Base-by-base conservation (phyloP, 2,888 invertebrate genomes). In the Didymodactylos carnosus region DNA sequence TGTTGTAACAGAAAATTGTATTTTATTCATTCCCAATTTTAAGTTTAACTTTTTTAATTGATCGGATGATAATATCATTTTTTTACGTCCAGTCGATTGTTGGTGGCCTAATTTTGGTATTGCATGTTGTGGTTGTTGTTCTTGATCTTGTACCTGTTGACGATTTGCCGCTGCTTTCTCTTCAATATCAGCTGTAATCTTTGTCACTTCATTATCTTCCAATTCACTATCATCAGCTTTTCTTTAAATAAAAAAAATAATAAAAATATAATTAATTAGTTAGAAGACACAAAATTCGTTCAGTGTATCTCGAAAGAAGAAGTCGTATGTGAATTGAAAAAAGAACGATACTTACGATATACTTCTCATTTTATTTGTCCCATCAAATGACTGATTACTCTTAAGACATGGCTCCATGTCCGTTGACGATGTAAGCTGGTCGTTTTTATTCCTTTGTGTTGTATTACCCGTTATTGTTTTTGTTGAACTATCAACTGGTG, bases 1-100 rank as follows among this genome's bases (percentile, higher is more conserved):
- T 4, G 98, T 98, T 10, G 98, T 83, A 77, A 99, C 97, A 81
- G 94, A 94, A 85, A 95, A 99, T 79, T 91, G 90, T 78, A 94
- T 91, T 84, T 97, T 94, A 84, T 99, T 99, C 83, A 90, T 88
- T 27, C 98, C 98, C 78, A 90, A 89, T 75, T 89, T 88, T 23
- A 99, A 86, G 80, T 92, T 27, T 13, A 69, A 29, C 87, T 90
- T 88, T 86, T 92, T 94, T 83, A 98, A 92, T 85, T 94, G 91
- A 76, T 92, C 91, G 0, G 95, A 92, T 39, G 92, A 90, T 8
- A 98, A 87, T 76, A 95, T 87, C 74, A 98, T 85, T 2, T 92
- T 90, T 85, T 95, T 95, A 11, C 62, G 39, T 3, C 23, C 27
- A 29, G n/a, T n/a, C n/a, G n/a, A n/a, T n/a, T n/a, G n/a, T n/a